Conservation (phyloP, 2,888 invertebrate species). For the Phaonia tiefii region DNA sequence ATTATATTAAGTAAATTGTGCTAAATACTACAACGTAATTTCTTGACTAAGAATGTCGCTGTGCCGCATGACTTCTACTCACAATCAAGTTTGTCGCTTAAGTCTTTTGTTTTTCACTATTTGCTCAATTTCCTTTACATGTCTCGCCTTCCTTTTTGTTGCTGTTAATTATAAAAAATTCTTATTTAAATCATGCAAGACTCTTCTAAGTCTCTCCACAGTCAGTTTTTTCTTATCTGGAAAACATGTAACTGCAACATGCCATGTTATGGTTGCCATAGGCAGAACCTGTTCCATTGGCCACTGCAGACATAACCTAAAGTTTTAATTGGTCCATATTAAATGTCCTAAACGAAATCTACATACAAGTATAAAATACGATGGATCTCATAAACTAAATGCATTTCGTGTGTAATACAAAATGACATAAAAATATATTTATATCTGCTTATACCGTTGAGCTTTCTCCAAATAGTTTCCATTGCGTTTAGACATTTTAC, state of each 20-base stretch:
- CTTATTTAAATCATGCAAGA: slow-evolving; percentile 4
- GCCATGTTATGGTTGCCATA: too few species aligned
- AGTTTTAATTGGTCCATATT: slow-evolving; percentile 29
- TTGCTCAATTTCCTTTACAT: not conserved
- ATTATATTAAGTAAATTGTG: too few species aligned
- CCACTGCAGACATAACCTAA: not conserved
- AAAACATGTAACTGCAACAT: too few species aligned
- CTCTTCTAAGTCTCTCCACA: not conserved
- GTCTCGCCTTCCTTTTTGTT: not conserved
- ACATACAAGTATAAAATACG: not conserved
- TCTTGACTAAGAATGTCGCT: not conserved
- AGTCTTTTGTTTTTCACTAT: slow-evolving; percentile 14
- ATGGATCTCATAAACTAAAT: not conserved
- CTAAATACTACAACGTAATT: not conserved
- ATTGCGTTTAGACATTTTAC: not conserved
- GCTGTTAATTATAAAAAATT: slow-evolving; percentile 1
- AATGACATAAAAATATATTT: not conserved
- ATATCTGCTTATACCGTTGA: not conserved
- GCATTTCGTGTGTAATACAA: not conserved
- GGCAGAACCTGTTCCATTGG: too few species aligned
- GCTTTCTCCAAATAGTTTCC: not conserved
- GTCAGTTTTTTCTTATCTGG: too few species aligned
- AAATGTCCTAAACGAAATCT: slow-evolving; percentile 10
- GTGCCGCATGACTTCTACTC: too few species aligned
- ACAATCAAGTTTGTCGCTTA: not conserved